These are phyloP conservation scores for Anguilla pacifica DNA, from an alignment of 2,797 vertebrate genomes.

Conservation along the genomic window DNA sequence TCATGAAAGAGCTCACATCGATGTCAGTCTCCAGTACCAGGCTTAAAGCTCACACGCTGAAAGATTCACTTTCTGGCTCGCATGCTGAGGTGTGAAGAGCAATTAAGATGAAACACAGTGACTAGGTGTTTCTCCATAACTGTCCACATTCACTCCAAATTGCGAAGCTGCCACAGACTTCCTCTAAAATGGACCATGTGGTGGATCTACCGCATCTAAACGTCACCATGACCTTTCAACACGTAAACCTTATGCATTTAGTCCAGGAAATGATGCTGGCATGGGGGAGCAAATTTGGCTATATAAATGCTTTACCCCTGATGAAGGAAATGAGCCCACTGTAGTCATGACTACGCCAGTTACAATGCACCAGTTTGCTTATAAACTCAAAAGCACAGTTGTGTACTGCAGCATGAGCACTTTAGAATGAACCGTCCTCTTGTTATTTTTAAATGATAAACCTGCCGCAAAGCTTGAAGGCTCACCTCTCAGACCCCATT, in stretches of 20 bases:
- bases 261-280: not conserved
- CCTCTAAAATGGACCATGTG: not conserved
- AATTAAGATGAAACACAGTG: not conserved
- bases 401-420: not conserved
- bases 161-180: not conserved
- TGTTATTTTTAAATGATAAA: conserved; percentile 10
- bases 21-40: not conserved
- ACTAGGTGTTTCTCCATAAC: not conserved
- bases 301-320: not conserved
- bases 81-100: not conserved
- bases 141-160: not conserved
- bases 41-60: not conserved
- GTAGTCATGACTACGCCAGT: not conserved
- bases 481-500: not conserved
- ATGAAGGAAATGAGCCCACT: not conserved
- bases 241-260: not conserved
- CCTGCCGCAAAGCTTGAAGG: not conserved
- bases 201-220: not conserved
- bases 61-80: not conserved
- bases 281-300: not conserved
- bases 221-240: not conserved
- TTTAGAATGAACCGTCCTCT: not conserved
- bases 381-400: not conserved
- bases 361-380: not conserved
- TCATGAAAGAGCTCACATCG: not conserved